phyloP scores from a whole-genome alignment of 2,888 invertebrate genomes.

The Caenorhabditis macrosperma region DNA sequence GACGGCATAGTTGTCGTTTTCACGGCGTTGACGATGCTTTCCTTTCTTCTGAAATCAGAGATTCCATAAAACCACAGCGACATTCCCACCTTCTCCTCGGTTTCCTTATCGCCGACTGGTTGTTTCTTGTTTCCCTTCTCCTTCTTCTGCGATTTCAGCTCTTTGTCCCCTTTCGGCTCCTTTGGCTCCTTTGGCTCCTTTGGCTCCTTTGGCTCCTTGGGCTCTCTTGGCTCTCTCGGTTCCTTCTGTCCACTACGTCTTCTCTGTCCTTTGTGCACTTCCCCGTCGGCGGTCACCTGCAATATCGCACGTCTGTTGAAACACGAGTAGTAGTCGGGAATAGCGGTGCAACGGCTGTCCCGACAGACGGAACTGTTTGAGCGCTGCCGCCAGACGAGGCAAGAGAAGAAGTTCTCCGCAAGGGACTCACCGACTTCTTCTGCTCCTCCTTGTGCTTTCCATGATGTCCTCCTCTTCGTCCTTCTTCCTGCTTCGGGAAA shows the following conservation, averaged over 20 bases:
- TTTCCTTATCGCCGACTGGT: constrained; percentile 22
- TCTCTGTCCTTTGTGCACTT: constrained; percentile 36
- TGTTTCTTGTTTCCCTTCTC: no score
- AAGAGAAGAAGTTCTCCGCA: background rate
- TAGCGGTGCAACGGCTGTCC: constrained; percentile 7
- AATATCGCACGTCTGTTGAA: constrained; percentile 24
- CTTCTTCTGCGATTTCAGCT: no score
- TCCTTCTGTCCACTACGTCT: constrained; percentile 39
- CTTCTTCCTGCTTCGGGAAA: constrained; percentile 19
- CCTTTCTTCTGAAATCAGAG: constrained; percentile 23
- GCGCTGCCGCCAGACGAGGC: background rate
- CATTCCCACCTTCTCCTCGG: constrained; percentile 28
- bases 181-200: constrained; percentile 3
- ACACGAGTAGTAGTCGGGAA: constrained; percentile 13
- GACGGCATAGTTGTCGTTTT: constrained; percentile 60
- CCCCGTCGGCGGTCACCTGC: constrained; percentile 34
- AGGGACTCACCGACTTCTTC: constrained; percentile 31
- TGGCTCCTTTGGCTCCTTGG: constrained; percentile 2
- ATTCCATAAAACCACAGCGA: background rate
- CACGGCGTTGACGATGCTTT: constrained; percentile 43
- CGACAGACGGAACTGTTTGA: constrained; percentile 30
- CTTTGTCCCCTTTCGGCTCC: constrained; percentile 20
- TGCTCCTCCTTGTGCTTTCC: constrained; percentile 13
- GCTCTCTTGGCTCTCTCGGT: constrained; percentile 11
- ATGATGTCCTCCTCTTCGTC: background rate